Evolutionary conservation across 2,888 invertebrate species (phyloP).

Genomic region (Pterostichus madidus): DNA sequence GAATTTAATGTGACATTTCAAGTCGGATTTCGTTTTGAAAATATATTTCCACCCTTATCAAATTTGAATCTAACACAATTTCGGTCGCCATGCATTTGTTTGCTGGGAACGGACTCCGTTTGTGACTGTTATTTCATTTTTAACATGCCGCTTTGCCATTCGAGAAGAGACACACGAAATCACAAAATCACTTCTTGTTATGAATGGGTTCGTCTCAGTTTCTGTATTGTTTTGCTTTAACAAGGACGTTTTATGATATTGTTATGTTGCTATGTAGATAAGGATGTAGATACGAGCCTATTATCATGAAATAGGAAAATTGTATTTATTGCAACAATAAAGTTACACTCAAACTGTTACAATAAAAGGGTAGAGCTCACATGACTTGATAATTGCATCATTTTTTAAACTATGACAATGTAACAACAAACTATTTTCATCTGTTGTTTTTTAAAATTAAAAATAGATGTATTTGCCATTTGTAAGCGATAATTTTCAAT

Average conservation of each 20-base stretch:
- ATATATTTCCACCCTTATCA: constrained; percentile 64
- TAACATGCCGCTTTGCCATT: constrained; percentile 49
- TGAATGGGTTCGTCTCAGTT: constrained; percentile 5
- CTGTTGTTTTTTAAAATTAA: too few species aligned
- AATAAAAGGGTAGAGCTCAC: too few species aligned
- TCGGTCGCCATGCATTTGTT: constrained; percentile 60
- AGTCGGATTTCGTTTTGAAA: constrained; percentile 66
- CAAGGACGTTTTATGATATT: too few species aligned
- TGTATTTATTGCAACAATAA: too few species aligned
- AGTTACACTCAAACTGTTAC: too few species aligned
- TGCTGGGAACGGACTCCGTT: constrained; percentile 16
- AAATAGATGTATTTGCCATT: too few species aligned
- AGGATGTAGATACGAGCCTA: too few species aligned
- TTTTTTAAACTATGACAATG: too few species aligned
- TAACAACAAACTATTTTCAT: too few species aligned
- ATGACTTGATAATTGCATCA: too few species aligned
- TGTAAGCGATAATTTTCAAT: too few species aligned
- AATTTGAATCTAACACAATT: constrained; percentile 66
- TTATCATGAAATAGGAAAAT: not conserved
- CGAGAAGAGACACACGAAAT: constrained; percentile 14
- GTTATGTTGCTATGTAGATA: too few species aligned
- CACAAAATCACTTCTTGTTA: constrained; percentile 53
- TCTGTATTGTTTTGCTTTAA: constrained; percentile 17
- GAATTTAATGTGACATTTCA: constrained; percentile 65
- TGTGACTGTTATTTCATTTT: constrained; percentile 62